Percentiles rank a stretch among this genome's conserved stretches.
Conservation (phyloP, 2,888 invertebrate genomes). For the Lasioglossum vierecki region DNA sequence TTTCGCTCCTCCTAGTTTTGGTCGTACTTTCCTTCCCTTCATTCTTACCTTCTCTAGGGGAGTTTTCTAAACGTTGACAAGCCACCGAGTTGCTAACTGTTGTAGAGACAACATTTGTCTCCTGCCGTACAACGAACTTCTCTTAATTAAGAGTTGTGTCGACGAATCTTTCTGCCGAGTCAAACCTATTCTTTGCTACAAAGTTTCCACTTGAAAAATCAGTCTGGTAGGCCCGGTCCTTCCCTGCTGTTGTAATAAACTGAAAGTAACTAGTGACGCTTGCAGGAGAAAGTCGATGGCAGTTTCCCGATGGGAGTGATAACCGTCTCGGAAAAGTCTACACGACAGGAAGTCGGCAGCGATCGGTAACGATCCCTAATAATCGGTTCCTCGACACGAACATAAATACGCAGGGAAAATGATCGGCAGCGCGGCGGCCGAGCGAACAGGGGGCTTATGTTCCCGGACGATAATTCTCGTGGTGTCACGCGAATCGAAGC, state of each 20-base stretch:
- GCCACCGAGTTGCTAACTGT: too few species aligned
- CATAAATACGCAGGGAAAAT: constrained; percentile 32
- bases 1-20: too few species aligned
- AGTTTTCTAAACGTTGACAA: too few species aligned
- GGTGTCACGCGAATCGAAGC: constrained; percentile 38
- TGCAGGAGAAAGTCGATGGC: background rate
- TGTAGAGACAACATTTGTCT: too few species aligned
- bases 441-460: background rate
- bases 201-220: background rate
- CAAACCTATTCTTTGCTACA: too few species aligned
- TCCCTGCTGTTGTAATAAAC: background rate
- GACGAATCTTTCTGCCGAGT: too few species aligned
- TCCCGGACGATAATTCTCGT: constrained; percentile 37
- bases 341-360: background rate
- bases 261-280: background rate
- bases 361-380: constrained; percentile 28
- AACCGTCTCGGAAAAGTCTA: background rate
- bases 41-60: too few species aligned
- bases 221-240: background rate
- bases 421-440: background rate
- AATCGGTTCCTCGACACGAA: constrained; percentile 37
- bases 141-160: too few species aligned
- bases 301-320: background rate
- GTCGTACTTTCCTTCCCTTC: too few species aligned
- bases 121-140: too few species aligned